Conservation (phyloP, 2,113 vertebrate species). For the Chlorocebus sabaeus region DNA sequence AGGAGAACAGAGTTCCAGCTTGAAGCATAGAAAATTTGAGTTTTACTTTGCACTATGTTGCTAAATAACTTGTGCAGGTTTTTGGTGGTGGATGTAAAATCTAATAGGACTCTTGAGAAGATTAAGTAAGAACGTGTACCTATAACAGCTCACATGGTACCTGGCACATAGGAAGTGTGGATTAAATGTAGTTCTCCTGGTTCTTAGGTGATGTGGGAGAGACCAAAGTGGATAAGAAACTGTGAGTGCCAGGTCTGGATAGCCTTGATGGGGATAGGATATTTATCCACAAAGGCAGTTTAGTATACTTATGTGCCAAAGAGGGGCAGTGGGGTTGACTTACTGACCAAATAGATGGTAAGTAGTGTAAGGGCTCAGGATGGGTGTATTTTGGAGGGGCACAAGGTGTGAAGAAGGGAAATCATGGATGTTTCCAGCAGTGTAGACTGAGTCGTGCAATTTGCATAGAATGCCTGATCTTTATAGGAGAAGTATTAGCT, state of each 20-base stretch:
- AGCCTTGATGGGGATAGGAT: neutral
- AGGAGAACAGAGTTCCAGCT: neutral
- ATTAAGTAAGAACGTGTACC: neutral
- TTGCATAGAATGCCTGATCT: neutral
- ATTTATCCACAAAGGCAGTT: neutral
- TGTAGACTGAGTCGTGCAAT: fast-evolving
- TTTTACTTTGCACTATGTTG: neutral
- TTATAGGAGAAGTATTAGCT: neutral
- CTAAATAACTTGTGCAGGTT: neutral
- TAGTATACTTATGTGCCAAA: neutral
- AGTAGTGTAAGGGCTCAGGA: neutral
- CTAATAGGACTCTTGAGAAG: neutral
- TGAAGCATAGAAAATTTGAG: neutral
- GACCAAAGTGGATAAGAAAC: neutral
- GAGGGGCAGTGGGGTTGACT: neutral
- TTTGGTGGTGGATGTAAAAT: neutral
- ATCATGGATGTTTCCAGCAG: neutral
- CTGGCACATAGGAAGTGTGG: neutral
- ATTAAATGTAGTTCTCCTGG: neutral
- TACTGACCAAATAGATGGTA: neutral
- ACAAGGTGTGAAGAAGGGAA: neutral
- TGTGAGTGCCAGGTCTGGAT: neutral
- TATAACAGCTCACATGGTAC: neutral
- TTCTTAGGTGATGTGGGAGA: neutral
- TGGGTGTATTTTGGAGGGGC: neutral